These are phyloP conservation scores for Hyperoplus lanceolatus DNA, from an alignment of 2,797 vertebrate species.

Conservation along the genomic window DNA sequence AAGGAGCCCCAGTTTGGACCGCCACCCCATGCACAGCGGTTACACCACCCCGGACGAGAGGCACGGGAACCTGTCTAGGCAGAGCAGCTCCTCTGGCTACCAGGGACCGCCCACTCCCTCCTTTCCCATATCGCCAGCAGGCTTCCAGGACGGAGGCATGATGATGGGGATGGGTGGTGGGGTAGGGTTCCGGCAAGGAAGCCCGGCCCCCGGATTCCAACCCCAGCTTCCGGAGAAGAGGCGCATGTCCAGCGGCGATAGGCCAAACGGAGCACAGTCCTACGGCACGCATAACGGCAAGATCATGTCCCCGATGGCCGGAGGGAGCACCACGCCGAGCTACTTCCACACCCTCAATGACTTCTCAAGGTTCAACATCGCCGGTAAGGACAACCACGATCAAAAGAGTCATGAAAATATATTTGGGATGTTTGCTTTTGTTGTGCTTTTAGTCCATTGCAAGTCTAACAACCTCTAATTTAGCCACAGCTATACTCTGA, in stretches of 20 bases:
- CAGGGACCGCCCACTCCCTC: conserved; percentile 95
- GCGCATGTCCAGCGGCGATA: conserved; percentile 92
- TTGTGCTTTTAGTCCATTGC: not conserved
- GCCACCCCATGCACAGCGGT: conserved; percentile 90
- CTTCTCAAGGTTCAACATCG: conserved; percentile 96
- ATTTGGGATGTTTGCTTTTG: not conserved
- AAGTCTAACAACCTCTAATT: not conserved
- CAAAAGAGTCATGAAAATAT: not conserved
- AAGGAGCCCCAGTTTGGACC: conserved; percentile 90
- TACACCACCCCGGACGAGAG: conserved; percentile 92
- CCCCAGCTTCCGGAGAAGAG: conserved; percentile 94
- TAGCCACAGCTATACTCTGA: not conserved
- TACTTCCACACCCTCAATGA: conserved; percentile 96
- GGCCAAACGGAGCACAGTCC: conserved; percentile 89
- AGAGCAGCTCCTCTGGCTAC: conserved; percentile 96
- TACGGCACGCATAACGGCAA: conserved; percentile 94
- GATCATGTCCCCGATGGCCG: conserved; percentile 88
- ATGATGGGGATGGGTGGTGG: conserved; percentile 61
- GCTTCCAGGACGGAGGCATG: conserved; percentile 85
- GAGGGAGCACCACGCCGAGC: conserved; percentile 81
- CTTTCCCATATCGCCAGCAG: conserved; percentile 91
- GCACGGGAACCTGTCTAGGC: conserved; percentile 90
- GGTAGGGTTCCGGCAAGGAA: conserved; percentile 88
- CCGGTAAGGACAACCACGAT: conserved; percentile 82
- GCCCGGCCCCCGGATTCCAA: conserved; percentile 83